Conservation (phyloP, 1,140 invertebrate species). For the Sesamia nonagrioides region DNA sequence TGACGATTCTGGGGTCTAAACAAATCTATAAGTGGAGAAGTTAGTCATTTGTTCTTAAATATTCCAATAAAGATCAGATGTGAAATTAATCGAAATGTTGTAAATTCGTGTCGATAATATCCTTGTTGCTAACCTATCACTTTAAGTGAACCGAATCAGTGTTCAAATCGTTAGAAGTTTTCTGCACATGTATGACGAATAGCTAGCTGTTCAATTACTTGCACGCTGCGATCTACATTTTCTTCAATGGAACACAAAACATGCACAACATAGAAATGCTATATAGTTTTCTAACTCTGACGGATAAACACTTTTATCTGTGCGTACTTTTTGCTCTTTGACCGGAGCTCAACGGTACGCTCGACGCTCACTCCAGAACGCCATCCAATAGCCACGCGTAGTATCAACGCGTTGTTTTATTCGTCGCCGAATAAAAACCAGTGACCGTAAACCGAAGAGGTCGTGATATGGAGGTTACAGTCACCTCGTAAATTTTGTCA, state of each 20-base stretch:
- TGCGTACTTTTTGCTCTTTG: constrained; percentile 31
- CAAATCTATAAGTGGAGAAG: too few relatives aligned
- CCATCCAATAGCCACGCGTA: constrained; percentile 31
- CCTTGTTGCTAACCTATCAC: background rate
- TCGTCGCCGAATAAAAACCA: constrained; percentile 78
- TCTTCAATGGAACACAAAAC: constrained; percentile 7
- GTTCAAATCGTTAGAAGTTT: constrained; percentile 13
- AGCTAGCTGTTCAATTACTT: constrained; percentile 5
- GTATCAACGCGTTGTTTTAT: constrained; percentile 61
- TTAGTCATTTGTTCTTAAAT: too few relatives aligned
- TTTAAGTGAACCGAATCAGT: background rate
- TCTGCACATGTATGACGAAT: constrained; percentile 20
- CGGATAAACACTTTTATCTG: constrained; percentile 38
- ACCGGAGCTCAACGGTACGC: background rate
- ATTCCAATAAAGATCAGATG: too few relatives aligned
- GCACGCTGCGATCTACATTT: constrained; percentile 37
- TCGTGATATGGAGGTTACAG: constrained; percentile 76
- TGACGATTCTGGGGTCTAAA: too few relatives aligned
- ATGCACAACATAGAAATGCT: constrained; percentile 35
- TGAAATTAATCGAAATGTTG: background rate
- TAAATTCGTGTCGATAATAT: background rate
- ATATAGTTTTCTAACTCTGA: constrained; percentile 24
- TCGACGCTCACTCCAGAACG: background rate
- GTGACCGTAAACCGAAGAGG: constrained; percentile 82
- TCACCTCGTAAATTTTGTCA: constrained; percentile 81